These are phyloP conservation scores for Pseudomyrmex sp. DNA, from an alignment of 1,140 invertebrate genomes.

Conservation along the genomic window DNA sequence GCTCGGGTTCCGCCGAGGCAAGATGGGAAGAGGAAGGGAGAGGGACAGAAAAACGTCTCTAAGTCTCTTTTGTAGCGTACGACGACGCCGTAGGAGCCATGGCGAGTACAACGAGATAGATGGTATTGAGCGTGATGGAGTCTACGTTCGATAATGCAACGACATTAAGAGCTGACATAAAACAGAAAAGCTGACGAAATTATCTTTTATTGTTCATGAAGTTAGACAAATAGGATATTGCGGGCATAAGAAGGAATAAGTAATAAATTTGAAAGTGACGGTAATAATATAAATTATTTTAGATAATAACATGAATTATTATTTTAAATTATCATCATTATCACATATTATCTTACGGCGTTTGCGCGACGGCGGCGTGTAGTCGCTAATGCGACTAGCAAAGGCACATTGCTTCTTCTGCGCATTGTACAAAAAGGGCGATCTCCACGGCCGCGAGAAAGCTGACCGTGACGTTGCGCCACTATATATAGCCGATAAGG, in stretches of 20 bases:
- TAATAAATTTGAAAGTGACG: neutral
- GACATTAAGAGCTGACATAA: conserved; percentile 7
- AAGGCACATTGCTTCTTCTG: conserved; percentile 24
- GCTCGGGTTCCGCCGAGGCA: conserved; percentile 32
- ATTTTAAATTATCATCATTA: neutral
- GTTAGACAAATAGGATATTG: neutral
- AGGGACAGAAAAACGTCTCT: conserved; percentile 50
- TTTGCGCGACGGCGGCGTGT: neutral
- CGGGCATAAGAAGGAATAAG: neutral
- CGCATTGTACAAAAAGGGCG: conserved; percentile 57
- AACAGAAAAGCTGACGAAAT: neutral
- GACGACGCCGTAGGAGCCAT: conserved; percentile 41
- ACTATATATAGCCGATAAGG: conserved; percentile 73
- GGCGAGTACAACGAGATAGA: conserved; percentile 1
- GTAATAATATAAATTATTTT: neutral
- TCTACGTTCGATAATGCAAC: conserved; percentile 24
- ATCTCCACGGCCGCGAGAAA: conserved; percentile 64
- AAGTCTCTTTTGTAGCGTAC: conserved; percentile 53
- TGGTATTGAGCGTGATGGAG: conserved; percentile 40
- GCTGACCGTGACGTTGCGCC: conserved; percentile 71
- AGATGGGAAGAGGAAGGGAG: conserved; percentile 16
- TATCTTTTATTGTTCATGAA: too few species aligned
- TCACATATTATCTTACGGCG: neutral
- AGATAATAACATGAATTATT: neutral
- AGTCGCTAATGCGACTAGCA: neutral